These are phyloP conservation scores for Meleagris gallopavo DNA, from an alignment of 2,113 vertebrate species.

Conservation along the genomic window DNA sequence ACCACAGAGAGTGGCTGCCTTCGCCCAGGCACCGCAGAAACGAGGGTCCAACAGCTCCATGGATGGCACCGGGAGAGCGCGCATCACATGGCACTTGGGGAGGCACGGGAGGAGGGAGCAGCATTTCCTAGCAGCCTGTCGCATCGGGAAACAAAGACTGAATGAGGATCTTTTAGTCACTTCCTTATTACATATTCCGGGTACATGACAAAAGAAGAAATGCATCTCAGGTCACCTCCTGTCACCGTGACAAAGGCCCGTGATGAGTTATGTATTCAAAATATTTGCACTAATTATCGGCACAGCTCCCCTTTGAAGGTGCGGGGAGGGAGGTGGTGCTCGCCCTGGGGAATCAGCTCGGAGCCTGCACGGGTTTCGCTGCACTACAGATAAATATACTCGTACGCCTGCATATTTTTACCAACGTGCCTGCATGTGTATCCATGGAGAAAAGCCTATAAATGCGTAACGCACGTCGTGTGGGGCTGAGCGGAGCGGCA, in stretches of 20 bases:
- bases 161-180: conserved; percentile 60
- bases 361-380: conserved; percentile 9
- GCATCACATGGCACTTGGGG: background rate
- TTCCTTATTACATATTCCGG: conserved; percentile 54
- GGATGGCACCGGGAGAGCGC: background rate
- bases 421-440: conserved; percentile 42
- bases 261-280: conserved; percentile 68
- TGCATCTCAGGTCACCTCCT: conserved; percentile 58
- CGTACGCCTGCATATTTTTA: conserved; percentile 51
- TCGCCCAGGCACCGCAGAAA: background rate
- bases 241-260: conserved; percentile 55
- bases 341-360: conserved; percentile 38
- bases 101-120: conserved; percentile 38
- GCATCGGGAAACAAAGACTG: conserved; percentile 51
- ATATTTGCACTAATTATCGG: conserved; percentile 70
- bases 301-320: conserved; percentile 48
- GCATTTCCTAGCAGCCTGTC: conserved; percentile 43
- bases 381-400: conserved; percentile 59
- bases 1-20: fast-evolving
- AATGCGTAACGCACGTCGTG: conserved; percentile 22
- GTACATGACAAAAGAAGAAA: conserved; percentile 48
- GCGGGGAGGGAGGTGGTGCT: conserved; percentile 3
- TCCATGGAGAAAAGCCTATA: conserved; percentile 72
- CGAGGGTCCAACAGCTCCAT: fast-evolving
- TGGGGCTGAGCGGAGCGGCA: conserved; percentile 6